Base-by-base conservation (phyloP, 2,888 invertebrate species). In the Lepidocyrtinus sp. region DNA sequence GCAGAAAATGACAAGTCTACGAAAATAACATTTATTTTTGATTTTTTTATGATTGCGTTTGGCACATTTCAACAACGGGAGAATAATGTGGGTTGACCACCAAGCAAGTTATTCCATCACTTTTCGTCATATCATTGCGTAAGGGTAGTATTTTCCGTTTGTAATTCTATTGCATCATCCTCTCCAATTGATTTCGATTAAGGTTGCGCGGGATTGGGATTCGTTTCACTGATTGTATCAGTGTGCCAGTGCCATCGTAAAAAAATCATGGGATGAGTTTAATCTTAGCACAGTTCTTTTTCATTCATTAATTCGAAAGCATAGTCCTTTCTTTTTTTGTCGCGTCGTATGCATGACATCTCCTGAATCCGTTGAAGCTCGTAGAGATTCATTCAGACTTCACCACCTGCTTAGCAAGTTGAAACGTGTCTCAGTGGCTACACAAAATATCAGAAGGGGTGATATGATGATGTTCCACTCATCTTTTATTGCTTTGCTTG, bases 401-500 rank as follows among this genome's bases (percentile, higher is more conserved):
- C 36, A 36, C 36, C 36, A 36, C 36, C 36, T 36, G 36, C 36
- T 36, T 36, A 36, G 36, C 36, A 36, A 36, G 36, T 36, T 36
- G 36, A 36, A 12, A 36, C 36, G 36, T 36, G 36, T 36, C 12
- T 36, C 5, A 12, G 36, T 12, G 36, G 36, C 12, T 36, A 12
- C 36, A 36, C n/a, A n/a, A n/a, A n/a, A 36, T 12, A 36, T 9
- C 36, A 36, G 12, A 36, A 12, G 5, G 12, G 12, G 36, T 36
- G 36, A 9, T 5, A 36, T 12, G 36, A 9, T 36, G 36, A 12
- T 36, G 36, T 36, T 36, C 7, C 36, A 36, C 36, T 36, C 36
- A 36, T 5, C 36, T 59, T n/a, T n/a, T n/a, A n/a, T n/a, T 59
- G 21, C 59, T n/a, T n/a, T n/a, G 59, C 59, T 59, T 59, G 15